A percentile compares a stretch with the other conserved stretches of the same genome.
phyloP scores from a whole-genome alignment of 2,797 vertebrate species.

The Hozukius guyotensis region DNA sequence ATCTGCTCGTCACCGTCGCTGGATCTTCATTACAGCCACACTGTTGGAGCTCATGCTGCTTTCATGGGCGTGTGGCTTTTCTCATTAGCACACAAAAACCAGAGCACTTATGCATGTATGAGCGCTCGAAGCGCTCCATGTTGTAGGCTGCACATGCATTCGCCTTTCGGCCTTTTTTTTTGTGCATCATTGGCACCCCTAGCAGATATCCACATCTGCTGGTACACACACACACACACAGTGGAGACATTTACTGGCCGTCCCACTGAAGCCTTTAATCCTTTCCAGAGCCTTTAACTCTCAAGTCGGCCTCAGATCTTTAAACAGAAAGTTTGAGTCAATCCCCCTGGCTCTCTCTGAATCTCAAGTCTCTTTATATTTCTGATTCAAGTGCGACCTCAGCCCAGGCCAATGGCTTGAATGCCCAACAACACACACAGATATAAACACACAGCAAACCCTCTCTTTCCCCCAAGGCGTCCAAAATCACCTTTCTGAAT shows the following conservation, averaged over 20 bases:
- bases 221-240: neutral
- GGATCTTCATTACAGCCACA: slow-evolving; percentile 51
- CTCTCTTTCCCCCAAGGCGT: slow-evolving; percentile 37
- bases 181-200: neutral
- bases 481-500: slow-evolving; percentile 67
- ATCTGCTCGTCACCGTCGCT: slow-evolving; percentile 50
- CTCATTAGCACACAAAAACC: slow-evolving; percentile 39
- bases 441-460: slow-evolving; percentile 30
- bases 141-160: neutral
- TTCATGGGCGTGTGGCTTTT: slow-evolving; percentile 44
- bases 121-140: neutral
- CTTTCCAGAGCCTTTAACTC: slow-evolving; percentile 31
- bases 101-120: slow-evolving; percentile 30
- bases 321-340: slow-evolving; percentile 44
- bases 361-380: slow-evolving; percentile 47
- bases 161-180: slow-evolving; percentile 19
- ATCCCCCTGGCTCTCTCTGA: slow-evolving; percentile 38
- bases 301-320: slow-evolving; percentile 30
- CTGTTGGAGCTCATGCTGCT: slow-evolving; percentile 34
- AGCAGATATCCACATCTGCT: neutral
- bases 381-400: slow-evolving; percentile 52
- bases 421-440: slow-evolving; percentile 9
- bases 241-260: slow-evolving; percentile 9
- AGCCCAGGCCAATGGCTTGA: slow-evolving; percentile 18
- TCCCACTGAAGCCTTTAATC: slow-evolving; percentile 31